A percentile compares a stretch with the other conserved stretches of the same genome.
Conservation (phyloP, 1,140 invertebrate genomes). For the Samia ricini region DNA sequence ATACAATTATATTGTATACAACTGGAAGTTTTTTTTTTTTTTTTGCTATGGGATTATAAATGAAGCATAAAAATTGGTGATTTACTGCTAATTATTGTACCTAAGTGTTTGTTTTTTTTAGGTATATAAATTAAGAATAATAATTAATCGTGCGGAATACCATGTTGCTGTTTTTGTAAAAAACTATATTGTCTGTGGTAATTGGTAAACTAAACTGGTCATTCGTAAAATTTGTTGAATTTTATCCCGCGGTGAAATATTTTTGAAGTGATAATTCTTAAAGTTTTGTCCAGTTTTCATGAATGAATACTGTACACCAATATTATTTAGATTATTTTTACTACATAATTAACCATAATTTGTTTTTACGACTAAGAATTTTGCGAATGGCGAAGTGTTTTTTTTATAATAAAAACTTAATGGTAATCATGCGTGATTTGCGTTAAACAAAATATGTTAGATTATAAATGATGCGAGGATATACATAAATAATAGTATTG, state of each 20-base stretch:
- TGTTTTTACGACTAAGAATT: not conserved
- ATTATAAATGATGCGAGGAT: not conserved
- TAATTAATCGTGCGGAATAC: constrained; percentile 6
- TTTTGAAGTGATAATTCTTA: too few species aligned
- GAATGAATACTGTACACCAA: too few species aligned
- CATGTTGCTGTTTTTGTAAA: not conserved
- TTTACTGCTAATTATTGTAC: constrained; percentile 31
- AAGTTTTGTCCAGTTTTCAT: too few species aligned
- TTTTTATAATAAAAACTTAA: not conserved
- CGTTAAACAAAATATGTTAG: not conserved
- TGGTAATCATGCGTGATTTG: not conserved
- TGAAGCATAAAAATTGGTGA: constrained; percentile 21
- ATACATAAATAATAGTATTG: not conserved
- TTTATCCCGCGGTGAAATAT: too few species aligned
- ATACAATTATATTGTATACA: too few species aligned
- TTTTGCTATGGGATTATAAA: constrained; percentile 22
- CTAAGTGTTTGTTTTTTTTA: constrained; percentile 46
- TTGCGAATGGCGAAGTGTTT: not conserved
- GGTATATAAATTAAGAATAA: constrained; percentile 22
- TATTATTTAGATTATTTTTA: too few species aligned
- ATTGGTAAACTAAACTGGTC: not conserved
- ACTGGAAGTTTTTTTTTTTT: too few species aligned
- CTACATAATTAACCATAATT: too few species aligned
- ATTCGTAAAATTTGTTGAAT: not conserved
- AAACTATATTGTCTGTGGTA: not conserved